Conservation (phyloP, 2,797 vertebrate genomes). For the Pagetopsis macropterus region DNA sequence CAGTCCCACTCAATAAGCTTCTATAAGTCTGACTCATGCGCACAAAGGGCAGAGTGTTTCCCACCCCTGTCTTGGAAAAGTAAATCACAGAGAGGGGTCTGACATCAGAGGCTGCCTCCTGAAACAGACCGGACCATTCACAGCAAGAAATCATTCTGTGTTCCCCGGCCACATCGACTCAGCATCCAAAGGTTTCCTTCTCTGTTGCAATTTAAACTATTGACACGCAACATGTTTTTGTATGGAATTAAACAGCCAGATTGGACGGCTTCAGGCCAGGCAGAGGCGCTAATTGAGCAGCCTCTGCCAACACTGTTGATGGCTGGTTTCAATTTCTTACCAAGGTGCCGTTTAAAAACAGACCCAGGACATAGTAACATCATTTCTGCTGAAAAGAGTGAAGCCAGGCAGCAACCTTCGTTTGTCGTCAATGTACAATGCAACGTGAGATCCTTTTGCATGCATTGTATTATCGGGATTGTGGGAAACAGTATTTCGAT, state of each 20-base stretch:
- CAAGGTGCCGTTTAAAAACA: conserved; percentile 4
- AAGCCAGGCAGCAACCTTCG: neutral
- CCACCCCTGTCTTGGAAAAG: conserved; percentile 50
- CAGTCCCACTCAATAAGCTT: conserved; percentile 60
- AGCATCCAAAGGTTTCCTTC: neutral
- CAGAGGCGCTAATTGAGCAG: conserved; percentile 1
- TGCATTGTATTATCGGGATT: no score
- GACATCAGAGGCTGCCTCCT: conserved; percentile 56
- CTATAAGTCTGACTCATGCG: conserved; percentile 51
- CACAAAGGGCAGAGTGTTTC: conserved; percentile 77
- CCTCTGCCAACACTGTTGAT: neutral
- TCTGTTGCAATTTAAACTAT: conserved; percentile 8
- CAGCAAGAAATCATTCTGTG: conserved; percentile 12
- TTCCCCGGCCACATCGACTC: conserved; percentile 20
- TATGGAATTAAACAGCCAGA: neutral
- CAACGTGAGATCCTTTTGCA: conserved; percentile 4
- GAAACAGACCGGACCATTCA: conserved; percentile 57
- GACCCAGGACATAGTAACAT: neutral
- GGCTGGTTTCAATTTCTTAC: conserved; percentile 7
- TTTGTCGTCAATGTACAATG: neutral
- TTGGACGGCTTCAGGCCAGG: neutral
- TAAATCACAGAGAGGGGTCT: conserved; percentile 62
- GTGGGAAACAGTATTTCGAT: no score
- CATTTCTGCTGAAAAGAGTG: neutral
- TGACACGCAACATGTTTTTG: neutral